phyloP scores from a whole-genome alignment of 2,797 vertebrate species.

The Myotis pilosus region DNA sequence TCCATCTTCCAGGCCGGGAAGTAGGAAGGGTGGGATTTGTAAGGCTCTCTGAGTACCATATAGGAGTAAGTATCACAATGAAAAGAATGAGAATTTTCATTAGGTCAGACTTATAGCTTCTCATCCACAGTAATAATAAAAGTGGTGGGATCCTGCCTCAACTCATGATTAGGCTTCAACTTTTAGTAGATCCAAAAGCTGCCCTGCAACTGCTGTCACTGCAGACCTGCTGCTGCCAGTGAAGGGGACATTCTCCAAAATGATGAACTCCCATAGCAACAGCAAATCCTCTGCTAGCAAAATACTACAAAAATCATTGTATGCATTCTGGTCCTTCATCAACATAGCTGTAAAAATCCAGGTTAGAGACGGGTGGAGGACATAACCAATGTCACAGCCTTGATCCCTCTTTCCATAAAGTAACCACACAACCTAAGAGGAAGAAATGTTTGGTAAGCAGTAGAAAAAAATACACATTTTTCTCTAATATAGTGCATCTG shows the following conservation, averaged over 20 bases:
- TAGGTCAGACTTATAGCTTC: not conserved
- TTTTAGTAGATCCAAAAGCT: constrained; percentile 4
- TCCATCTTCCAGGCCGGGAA: not conserved
- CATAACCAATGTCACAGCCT: not conserved
- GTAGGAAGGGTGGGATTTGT: not conserved
- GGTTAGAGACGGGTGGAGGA: not conserved
- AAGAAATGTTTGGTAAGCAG: not conserved
- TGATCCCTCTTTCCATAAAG: not conserved
- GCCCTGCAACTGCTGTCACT: not conserved
- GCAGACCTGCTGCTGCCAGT: constrained; percentile 27
- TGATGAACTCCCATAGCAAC: not conserved
- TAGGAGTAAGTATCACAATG: not conserved
- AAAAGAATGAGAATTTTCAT: not conserved
- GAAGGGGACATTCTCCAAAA: constrained; percentile 17
- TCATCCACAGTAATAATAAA: not conserved
- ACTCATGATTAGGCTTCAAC: not conserved
- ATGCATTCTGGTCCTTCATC: not conserved
- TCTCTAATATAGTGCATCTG: not conserved
- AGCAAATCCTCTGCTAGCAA: not conserved
- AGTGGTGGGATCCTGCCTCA: not conserved
- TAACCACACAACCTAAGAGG: not conserved
- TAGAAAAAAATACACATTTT: not conserved
- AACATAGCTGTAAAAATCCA: not conserved
- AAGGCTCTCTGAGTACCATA: not conserved
- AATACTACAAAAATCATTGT: not conserved